phyloP scores from a whole-genome alignment of 2,888 invertebrate species.

The Neria commutata region DNA sequence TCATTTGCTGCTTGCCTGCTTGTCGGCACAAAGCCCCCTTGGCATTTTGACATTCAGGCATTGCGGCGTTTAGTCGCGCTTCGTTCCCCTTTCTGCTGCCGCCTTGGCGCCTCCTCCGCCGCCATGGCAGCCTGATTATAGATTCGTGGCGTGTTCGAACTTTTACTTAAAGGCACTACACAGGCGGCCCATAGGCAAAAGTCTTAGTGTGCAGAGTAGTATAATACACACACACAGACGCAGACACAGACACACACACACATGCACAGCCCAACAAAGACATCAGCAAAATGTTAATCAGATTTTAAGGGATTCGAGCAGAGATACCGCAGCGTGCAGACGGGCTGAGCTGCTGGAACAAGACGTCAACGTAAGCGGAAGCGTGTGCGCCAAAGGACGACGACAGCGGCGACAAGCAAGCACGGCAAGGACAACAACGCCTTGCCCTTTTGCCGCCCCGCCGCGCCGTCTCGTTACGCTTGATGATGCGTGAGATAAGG shows the following conservation, averaged over 20 bases:
- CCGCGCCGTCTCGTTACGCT: neutral
- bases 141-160: neutral
- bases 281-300: constrained; percentile 2
- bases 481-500: neutral
- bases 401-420: too few species aligned
- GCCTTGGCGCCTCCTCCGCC: constrained; percentile 35
- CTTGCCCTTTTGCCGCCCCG: too few species aligned
- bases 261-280: neutral
- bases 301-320: neutral
- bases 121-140: constrained; percentile 13
- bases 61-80: too few species aligned
- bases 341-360: neutral
- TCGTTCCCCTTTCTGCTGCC: constrained; percentile 40
- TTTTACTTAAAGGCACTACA: too few species aligned
- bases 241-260: neutral
- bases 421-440: too few species aligned
- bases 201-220: too few species aligned
- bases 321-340: neutral
- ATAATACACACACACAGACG: neutral
- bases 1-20: too few species aligned
- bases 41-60: too few species aligned
- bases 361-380: too few species aligned
- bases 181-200: neutral
- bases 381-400: too few species aligned
- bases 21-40: too few species aligned